Base-by-base conservation (phyloP, 2,888 invertebrate genomes). In the Osmoderma eremita region DNA sequence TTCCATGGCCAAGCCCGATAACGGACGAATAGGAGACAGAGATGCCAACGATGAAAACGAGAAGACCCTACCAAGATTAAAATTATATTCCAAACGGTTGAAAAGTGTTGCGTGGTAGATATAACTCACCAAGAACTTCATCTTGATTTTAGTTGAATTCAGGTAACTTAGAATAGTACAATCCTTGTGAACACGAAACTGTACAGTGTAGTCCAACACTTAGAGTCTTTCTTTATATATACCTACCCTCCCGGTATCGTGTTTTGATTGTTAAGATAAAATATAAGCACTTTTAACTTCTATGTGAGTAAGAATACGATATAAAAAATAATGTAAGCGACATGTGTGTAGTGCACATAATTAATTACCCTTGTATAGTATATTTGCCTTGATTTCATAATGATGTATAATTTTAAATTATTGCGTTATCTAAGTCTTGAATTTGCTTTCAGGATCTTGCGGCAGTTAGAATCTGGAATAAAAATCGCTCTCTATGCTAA, bases 321-420 rank as follows among this genome's bases (percentile, higher is more conserved):
- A 38, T 36, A 50, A 50, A 50, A 24, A 42, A 15, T 42, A 42
- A 15, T 5, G 1, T 3, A 38, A 53, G 17, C 36, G 17, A 17
- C 10, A 36, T 18, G 53, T 12, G 17, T 18, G 8, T 36, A 10
- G 12, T 22, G 36, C 12, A 3, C 10, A 12, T 24, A 61, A 61
- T 61, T 17, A 61, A 61, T 45, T 45, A 45, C 12, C 17, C 12
- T 61, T 36, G 36, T 38, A 39, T 18, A 36, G 30, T 13, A 61
- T 61, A 61, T 61, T 61, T 61, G 45, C 58, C 58, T 48, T 61
- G 58, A 45, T 61, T 61, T 61, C 17, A 45, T 45, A 58, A 58
- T 61, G 58, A 48, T 17, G 58, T 24, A 61, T 42, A 61, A 30
- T 17, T 17, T 61, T 15, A 30, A 30, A 61, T 45, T 61, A 61